These are phyloP conservation scores for Oscheius sp. DNA, from an alignment of 2,888 invertebrate genomes.

Conservation along the genomic window DNA sequence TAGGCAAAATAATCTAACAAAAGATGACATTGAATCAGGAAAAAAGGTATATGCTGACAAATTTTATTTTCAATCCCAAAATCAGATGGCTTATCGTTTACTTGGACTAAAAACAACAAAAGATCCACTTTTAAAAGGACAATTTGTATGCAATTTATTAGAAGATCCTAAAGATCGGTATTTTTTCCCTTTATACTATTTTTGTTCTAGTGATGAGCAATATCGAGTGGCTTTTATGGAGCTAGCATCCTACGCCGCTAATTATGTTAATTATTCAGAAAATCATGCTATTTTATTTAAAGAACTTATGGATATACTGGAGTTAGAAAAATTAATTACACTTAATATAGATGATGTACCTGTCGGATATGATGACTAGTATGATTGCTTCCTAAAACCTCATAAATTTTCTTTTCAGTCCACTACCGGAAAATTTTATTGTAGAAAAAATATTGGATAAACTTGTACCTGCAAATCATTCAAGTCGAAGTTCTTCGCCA, in stretches of 20 bases:
- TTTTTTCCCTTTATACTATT: neutral
- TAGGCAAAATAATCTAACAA: slow-evolving; percentile 34
- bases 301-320: neutral
- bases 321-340: neutral
- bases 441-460: neutral
- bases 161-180: slow-evolving; percentile 12
- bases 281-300: slow-evolving; percentile 34
- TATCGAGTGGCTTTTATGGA: slow-evolving; percentile 44
- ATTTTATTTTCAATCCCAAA: neutral
- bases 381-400: neutral
- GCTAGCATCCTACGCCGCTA: slow-evolving; percentile 47
- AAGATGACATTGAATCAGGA: slow-evolving; percentile 42
- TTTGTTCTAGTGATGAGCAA: slow-evolving; percentile 36
- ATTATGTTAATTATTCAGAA: slow-evolving; percentile 43
- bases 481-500: slow-evolving; percentile 22
- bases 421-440: neutral
- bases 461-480: neutral
- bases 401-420: neutral
- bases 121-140: neutral
- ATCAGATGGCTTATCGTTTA: neutral
- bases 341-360: slow-evolving; percentile 2
- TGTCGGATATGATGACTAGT: neutral
- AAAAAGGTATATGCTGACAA: slow-evolving; percentile 25
- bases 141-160: neutral
- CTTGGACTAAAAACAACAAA: neutral